Evolutionary conservation across 2,113 vertebrate species (phyloP).

Genomic region (Platysternon megacephalum): DNA sequence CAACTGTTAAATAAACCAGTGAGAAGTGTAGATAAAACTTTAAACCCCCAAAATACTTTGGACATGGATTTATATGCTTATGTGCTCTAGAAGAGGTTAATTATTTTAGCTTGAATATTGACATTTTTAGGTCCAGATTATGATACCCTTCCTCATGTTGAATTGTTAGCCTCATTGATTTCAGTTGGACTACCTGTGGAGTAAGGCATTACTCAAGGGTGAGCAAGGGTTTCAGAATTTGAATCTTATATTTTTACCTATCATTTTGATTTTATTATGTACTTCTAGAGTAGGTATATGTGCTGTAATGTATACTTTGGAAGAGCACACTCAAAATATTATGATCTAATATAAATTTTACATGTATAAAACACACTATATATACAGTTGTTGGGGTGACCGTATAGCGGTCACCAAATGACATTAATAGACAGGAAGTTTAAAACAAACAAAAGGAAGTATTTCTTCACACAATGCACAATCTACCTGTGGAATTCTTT

Average conservation of each 20-base stretch:
- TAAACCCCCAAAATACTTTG: neutral
- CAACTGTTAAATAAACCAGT: conserved; percentile 45
- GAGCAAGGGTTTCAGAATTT: neutral
- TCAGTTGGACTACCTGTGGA: conserved; percentile 8
- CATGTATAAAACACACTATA: no score
- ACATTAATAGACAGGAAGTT: no score
- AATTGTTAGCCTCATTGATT: neutral
- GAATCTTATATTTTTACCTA: neutral
- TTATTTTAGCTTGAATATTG: neutral
- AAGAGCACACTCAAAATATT: neutral
- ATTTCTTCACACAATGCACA: no score
- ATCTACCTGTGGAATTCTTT: no score
- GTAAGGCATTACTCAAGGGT: neutral
- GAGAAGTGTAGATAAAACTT: conserved; percentile 33
- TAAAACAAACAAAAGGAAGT: no score
- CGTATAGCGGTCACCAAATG: no score
- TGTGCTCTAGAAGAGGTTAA: conserved; percentile 4
- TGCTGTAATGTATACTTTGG: neutral
- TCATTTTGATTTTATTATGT: neutral
- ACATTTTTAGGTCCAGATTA: neutral
- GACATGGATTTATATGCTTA: neutral
- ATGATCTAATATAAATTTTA: no score
- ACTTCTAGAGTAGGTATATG: neutral
- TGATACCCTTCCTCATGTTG: neutral
- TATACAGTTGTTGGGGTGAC: neutral